Conservation (phyloP, 2,113 vertebrate genomes). For the Saccopteryx leptura region DNA sequence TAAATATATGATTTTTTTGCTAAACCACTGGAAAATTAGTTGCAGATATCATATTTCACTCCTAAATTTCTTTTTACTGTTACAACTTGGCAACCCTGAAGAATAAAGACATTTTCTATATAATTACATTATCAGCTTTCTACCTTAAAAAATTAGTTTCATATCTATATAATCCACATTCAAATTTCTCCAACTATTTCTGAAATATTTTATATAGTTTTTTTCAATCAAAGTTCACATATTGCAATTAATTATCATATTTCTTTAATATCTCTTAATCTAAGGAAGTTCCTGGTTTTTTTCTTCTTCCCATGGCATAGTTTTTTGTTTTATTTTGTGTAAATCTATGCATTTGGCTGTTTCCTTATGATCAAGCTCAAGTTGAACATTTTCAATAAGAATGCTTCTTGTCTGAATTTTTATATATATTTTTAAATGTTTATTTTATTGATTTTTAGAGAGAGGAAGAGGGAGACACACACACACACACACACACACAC, state of each 20-base stretch:
- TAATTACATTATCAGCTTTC: slow-evolving; percentile 11
- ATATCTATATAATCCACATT: not conserved
- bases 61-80: slow-evolving; percentile 10
- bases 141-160: not conserved
- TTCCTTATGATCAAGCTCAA: not conserved
- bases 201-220: not conserved
- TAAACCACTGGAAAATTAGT: slow-evolving; percentile 54
- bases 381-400: not conserved
- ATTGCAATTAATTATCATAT: not conserved
- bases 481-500: too few relatives aligned
- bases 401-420: not conserved
- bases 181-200: not conserved
- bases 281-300: not conserved
- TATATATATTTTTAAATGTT: not conserved
- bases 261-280: slow-evolving; percentile 13
- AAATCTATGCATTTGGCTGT: not conserved
- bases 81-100: not conserved
- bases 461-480: too few relatives aligned
- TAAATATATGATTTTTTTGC: not conserved
- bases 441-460: too few relatives aligned
- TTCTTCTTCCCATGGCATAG: not conserved
- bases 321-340: not conserved
- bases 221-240: not conserved
- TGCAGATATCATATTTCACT: not conserved
- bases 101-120: slow-evolving; percentile 39